Evolutionary conservation across 2,797 vertebrate species (phyloP).

Genomic region (Anisognathus igniventris): DNA sequence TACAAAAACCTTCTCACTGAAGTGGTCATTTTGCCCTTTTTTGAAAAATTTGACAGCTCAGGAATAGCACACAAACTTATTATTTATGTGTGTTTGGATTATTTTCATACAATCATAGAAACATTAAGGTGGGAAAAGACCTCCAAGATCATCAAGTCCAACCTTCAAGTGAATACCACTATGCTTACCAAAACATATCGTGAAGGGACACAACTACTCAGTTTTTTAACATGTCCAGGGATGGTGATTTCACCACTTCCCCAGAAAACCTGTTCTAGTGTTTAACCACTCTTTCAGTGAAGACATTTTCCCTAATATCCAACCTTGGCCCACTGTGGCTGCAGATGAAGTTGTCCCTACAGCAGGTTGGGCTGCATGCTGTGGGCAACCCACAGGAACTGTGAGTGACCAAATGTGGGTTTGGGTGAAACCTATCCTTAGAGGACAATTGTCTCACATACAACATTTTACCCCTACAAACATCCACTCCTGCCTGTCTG

Average conservation of each 20-base stretch:
- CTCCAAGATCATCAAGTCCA: not conserved
- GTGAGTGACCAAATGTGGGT: not conserved
- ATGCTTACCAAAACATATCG: not conserved
- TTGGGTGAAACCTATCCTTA: not conserved
- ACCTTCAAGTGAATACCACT: not conserved
- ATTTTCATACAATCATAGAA: not conserved
- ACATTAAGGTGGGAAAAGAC: not conserved
- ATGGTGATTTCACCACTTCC: not conserved
- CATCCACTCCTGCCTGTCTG: not conserved
- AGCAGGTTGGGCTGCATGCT: not conserved
- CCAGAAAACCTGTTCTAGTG: not conserved
- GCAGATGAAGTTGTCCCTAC: not conserved
- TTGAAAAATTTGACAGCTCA: not conserved
- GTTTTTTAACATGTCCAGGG: not conserved
- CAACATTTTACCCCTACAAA: not conserved
- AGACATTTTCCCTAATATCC: not conserved
- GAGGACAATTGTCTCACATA: rapidly evolving
- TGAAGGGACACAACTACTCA: not conserved
- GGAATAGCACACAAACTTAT: not conserved
- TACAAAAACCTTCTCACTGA: not conserved
- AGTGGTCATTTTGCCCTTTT: not conserved
- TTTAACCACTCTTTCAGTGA: not conserved
- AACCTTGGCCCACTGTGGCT: not conserved
- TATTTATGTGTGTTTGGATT: not conserved
- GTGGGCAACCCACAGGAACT: not conserved